A percentile compares a stretch with the other conserved stretches of the same genome.
Conservation (phyloP, 2,797 vertebrate species). For the Urocyon cinereoargenteus region DNA sequence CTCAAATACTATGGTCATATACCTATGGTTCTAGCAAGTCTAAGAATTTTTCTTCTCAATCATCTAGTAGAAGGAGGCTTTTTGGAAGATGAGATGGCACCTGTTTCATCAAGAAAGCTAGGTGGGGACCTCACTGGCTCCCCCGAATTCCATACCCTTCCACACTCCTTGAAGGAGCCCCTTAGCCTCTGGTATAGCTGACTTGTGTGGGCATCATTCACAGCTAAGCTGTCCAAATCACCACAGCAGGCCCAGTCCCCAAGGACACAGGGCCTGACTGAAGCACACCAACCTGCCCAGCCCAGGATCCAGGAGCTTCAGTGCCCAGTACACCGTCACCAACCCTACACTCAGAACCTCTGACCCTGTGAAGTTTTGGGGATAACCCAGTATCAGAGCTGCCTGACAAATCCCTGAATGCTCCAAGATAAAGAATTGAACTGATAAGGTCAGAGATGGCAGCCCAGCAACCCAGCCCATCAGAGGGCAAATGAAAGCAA, state of each 20-base stretch:
- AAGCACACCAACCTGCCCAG: background rate
- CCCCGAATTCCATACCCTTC: background rate
- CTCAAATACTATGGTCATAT: background rate
- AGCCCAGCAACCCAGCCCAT: background rate
- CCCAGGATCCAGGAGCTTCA: background rate
- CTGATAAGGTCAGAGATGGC: conserved; percentile 54
- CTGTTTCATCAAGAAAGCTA: conserved; percentile 1
- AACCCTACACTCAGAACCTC: background rate
- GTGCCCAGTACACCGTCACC: background rate
- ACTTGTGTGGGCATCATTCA: background rate
- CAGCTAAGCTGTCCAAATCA: conserved; percentile 3
- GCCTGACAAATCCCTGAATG: conserved; percentile 15
- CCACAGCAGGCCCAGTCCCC: background rate
- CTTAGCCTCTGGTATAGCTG: background rate
- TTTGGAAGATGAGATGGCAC: background rate
- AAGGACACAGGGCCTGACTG: background rate
- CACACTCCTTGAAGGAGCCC: background rate
- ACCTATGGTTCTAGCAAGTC: background rate
- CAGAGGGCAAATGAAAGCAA: conserved; percentile 30
- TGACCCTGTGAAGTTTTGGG: conserved; percentile 20
- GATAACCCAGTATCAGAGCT: conserved; percentile 38
- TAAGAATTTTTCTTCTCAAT: conserved; percentile 32
- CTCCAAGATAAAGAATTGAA: conserved; percentile 39
- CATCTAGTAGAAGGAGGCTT: background rate
- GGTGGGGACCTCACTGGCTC: background rate